Evolutionary conservation across 2,888 invertebrate genomes (phyloP).

Genomic region (Pristionchus maxplancki): DNA sequence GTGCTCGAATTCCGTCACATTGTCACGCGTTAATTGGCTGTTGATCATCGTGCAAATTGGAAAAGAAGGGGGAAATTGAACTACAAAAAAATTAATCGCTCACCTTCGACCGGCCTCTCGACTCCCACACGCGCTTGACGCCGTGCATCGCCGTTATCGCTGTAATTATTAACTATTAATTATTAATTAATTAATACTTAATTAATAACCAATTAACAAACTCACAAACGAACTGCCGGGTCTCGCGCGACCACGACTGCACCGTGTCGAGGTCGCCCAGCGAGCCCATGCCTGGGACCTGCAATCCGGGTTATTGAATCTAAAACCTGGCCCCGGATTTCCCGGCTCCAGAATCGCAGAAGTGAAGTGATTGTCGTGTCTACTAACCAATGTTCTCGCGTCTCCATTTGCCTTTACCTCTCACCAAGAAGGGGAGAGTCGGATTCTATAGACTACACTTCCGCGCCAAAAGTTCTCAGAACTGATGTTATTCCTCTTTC

Average conservation of each 20-base stretch:
- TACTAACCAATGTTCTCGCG: no score
- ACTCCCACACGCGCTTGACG: constrained; percentile 64
- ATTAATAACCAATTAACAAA: constrained; percentile 36
- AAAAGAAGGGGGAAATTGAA: no score
- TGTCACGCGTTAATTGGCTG: no score
- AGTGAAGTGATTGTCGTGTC: no score
- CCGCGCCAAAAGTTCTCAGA: not conserved
- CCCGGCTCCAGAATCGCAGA: not conserved
- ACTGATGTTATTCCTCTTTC: not conserved
- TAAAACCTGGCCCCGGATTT: not conserved
- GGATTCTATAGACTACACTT: not conserved
- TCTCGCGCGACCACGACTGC: constrained; percentile 68
- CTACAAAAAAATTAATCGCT: not conserved
- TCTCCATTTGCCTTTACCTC: no score
- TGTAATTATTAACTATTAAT: constrained; percentile 49
- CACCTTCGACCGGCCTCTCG: constrained; percentile 8
- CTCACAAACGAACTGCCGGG: constrained; percentile 72
- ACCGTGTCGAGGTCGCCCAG: constrained; percentile 66
- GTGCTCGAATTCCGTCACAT: no score
- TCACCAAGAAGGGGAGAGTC: no score
- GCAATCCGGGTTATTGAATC: not conserved
- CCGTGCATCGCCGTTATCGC: constrained; percentile 75
- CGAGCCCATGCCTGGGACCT: not conserved
- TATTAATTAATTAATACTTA: not conserved
- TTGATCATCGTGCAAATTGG: not conserved